phyloP scores from a whole-genome alignment of 2,888 invertebrate genomes.

The Dermolepida albohirtum region DNA sequence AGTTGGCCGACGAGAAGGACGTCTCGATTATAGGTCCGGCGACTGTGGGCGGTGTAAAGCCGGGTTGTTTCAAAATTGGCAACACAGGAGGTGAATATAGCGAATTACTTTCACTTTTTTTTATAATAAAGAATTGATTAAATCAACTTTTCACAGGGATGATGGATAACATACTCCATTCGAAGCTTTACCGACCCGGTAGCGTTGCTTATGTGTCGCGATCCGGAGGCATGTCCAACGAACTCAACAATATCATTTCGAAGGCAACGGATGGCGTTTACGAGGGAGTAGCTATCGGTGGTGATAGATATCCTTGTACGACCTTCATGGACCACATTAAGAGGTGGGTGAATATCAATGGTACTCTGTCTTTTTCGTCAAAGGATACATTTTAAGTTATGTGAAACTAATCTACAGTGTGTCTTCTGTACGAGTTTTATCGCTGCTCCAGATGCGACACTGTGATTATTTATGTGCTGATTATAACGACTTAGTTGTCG shows the following conservation, averaged over 20 bases:
- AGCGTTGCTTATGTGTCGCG: conserved; percentile 98
- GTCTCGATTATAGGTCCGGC: conserved; percentile 77
- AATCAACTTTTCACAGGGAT: conserved; percentile 67
- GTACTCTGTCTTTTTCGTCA: too few species aligned
- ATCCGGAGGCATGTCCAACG: conserved; percentile 99
- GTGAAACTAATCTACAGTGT: too few species aligned
- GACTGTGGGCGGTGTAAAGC: conserved; percentile 97
- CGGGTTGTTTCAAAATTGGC: conserved; percentile 99
- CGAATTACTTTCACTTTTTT: not conserved
- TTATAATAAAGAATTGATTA: not conserved
- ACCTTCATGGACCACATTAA: conserved; percentile 98
- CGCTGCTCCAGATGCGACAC: too few species aligned
- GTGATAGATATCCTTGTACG: conserved; percentile 97
- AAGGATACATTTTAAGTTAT: too few species aligned
- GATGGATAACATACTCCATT: conserved; percentile 99
- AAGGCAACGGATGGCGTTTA: conserved; percentile 97
- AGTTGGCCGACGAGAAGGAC: conserved; percentile 82
- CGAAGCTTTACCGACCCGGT: conserved; percentile 96
- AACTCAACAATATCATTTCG: conserved; percentile 97
- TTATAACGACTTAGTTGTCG: too few species aligned
- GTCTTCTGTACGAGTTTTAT: too few species aligned
- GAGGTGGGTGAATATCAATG: conserved; percentile 64
- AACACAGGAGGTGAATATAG: conserved; percentile 87
- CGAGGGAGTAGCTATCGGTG: conserved; percentile 97
- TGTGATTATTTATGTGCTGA: too few species aligned